phyloP scores from a whole-genome alignment of 2,113 vertebrate species.

The Daboia siamensis region DNA sequence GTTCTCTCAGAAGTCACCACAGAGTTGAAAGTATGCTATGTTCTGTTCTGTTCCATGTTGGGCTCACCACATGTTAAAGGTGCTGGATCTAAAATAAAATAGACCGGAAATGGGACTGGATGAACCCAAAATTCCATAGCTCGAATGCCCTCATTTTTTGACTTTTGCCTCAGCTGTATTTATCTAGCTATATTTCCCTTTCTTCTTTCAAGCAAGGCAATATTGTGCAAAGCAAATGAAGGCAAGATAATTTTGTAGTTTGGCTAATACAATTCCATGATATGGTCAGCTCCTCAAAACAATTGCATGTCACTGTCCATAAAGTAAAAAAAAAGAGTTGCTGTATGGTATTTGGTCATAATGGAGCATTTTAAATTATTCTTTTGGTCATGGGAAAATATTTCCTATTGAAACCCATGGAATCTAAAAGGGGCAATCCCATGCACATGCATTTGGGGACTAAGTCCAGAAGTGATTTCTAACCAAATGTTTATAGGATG shows the following conservation, averaged over 20 bases:
- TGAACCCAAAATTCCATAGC: neutral
- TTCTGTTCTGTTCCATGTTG: neutral
- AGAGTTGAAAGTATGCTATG: neutral
- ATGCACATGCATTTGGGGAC: neutral
- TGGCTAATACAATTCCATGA: conserved; percentile 31
- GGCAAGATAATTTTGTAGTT: conserved; percentile 29
- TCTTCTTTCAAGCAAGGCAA: conserved; percentile 42
- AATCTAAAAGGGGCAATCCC: neutral
- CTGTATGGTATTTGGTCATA: neutral
- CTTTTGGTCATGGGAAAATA: neutral
- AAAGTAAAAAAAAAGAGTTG: conserved; percentile 62
- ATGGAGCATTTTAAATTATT: neutral
- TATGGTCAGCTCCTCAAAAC: conserved; percentile 51
- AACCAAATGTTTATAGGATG: neutral
- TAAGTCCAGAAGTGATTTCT: neutral
- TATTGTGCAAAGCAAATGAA: conserved; percentile 56
- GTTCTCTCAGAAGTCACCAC: neutral
- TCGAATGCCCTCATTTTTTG: neutral
- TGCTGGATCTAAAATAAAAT: neutral
- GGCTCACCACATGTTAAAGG: neutral
- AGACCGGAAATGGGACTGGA: neutral
- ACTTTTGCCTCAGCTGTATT: neutral
- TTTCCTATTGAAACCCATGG: neutral
- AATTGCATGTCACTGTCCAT: conserved; percentile 58
- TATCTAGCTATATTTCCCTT: neutral